phyloP scores from a whole-genome alignment of 2,797 vertebrate genomes.

The Danio kyathit region DNA sequence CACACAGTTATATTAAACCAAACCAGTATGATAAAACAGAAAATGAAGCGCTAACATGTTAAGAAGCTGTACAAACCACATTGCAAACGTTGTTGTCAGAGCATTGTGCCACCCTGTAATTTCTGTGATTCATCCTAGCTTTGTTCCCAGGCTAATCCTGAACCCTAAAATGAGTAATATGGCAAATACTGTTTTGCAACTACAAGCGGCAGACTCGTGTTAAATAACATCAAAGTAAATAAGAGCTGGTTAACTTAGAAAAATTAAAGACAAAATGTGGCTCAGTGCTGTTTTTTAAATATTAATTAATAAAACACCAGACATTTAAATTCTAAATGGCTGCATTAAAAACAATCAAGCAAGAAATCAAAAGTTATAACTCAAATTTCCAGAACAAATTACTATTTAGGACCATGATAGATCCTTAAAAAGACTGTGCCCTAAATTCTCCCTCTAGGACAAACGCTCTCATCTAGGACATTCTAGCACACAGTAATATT shows the following conservation, averaged over 20 bases:
- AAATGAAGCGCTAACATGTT: background rate
- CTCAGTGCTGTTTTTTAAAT: too few relatives aligned
- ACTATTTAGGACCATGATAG: conserved; percentile 5
- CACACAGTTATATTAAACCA: background rate
- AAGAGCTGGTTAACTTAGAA: background rate
- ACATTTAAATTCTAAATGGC: background rate
- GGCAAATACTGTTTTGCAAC: background rate
- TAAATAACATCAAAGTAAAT: background rate
- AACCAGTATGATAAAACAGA: background rate
- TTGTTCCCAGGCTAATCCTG: conserved; percentile 15
- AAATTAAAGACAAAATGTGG: background rate
- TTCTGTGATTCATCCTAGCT: conserved; percentile 6
- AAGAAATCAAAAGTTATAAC: background rate
- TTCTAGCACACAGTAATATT: conserved; percentile 3
- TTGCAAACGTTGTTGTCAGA: background rate
- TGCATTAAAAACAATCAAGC: background rate
- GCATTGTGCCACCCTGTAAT: conserved; percentile 1
- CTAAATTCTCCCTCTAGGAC: conserved; percentile 48
- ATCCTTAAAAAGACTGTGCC: conserved; percentile 46
- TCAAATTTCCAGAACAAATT: background rate
- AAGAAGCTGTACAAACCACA: background rate
- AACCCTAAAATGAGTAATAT: conserved; percentile 3
- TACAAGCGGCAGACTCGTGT: background rate
- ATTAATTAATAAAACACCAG: background rate
- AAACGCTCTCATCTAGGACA: conserved; percentile 38